phyloP scores from a whole-genome alignment of 2,113 vertebrate genomes.

The Barbus barbus region DNA sequence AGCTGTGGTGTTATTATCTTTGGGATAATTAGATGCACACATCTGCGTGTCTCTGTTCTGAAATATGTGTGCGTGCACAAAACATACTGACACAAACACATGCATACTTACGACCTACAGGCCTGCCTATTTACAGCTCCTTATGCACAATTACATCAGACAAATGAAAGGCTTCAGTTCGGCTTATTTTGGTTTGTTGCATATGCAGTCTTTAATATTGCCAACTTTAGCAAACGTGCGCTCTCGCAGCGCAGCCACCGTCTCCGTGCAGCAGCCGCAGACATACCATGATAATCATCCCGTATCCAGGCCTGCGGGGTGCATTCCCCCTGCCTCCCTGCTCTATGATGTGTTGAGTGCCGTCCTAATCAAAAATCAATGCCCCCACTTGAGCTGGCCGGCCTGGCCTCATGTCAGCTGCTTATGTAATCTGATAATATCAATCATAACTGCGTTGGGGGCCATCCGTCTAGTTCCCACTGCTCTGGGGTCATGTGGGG shows the following conservation, averaged over 20 bases:
- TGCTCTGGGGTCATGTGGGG: slow-evolving; percentile 77
- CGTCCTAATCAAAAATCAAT: slow-evolving; percentile 95
- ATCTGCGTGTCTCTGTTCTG: background rate
- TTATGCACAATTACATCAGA: slow-evolving; percentile 43
- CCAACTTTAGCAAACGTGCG: slow-evolving; percentile 8
- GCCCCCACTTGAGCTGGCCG: slow-evolving; percentile 80
- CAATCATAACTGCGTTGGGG: slow-evolving; percentile 93
- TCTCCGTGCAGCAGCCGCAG: slow-evolving; percentile 23
- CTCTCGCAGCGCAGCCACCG: slow-evolving; percentile 12
- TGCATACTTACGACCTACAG: slow-evolving; percentile 26
- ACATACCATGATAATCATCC: slow-evolving; percentile 49
- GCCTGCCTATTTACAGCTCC: slow-evolving; percentile 22
- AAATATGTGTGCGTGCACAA: background rate
- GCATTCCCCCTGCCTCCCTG: slow-evolving; percentile 62
- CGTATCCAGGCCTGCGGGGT: slow-evolving; percentile 47
- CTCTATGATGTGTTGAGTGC: slow-evolving; percentile 79
- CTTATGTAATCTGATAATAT: slow-evolving; percentile 95
- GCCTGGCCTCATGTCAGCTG: slow-evolving; percentile 74
- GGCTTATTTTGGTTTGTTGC: slow-evolving; percentile 37
- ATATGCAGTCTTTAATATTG: slow-evolving; percentile 48
- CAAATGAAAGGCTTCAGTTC: slow-evolving; percentile 48
- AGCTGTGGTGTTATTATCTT: slow-evolving; percentile 7
- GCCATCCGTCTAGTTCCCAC: slow-evolving; percentile 91
- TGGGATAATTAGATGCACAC: slow-evolving; percentile 20
- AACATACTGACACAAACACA: slow-evolving; percentile 11